These are phyloP conservation scores for Emydura subglobosa DNA, from an alignment of 2,113 vertebrate genomes.

Conservation along the genomic window DNA sequence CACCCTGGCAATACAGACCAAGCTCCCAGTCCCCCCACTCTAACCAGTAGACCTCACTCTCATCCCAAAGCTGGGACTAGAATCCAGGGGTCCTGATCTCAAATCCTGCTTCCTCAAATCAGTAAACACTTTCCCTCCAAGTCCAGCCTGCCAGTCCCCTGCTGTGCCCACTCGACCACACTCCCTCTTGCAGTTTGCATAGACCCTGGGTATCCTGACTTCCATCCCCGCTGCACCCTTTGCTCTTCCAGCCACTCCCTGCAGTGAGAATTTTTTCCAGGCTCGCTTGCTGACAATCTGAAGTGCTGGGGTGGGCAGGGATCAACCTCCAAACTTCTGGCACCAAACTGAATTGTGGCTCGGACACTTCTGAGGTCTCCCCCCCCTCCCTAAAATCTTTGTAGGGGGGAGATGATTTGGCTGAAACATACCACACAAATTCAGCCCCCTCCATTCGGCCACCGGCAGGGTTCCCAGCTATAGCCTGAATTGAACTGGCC, in stretches of 20 bases:
- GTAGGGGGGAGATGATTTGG: background rate
- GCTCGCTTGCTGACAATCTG: background rate
- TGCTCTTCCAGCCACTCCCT: background rate
- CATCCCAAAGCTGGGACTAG: background rate
- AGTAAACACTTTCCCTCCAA: background rate
- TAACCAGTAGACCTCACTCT: background rate
- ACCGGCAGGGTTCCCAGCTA: background rate
- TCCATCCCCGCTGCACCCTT: background rate
- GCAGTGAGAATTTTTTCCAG: background rate
- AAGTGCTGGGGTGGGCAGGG: background rate
- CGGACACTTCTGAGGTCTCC: background rate
- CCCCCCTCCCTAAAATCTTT: background rate
- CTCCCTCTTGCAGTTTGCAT: background rate
- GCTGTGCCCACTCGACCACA: background rate
- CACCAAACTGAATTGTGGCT: background rate
- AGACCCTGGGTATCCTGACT: too few relatives aligned
- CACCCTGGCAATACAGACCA: background rate
- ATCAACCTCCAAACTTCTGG: background rate
- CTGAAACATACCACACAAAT: background rate
- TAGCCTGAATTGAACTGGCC: background rate
- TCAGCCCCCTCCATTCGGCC: background rate
- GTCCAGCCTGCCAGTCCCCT: background rate
- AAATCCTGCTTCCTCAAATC: background rate
- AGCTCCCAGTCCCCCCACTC: background rate
- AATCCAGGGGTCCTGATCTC: background rate